These are phyloP conservation scores for Porites divaricata DNA, from an alignment of 92 coral and sea anemone species.

Conservation along the genomic window DNA sequence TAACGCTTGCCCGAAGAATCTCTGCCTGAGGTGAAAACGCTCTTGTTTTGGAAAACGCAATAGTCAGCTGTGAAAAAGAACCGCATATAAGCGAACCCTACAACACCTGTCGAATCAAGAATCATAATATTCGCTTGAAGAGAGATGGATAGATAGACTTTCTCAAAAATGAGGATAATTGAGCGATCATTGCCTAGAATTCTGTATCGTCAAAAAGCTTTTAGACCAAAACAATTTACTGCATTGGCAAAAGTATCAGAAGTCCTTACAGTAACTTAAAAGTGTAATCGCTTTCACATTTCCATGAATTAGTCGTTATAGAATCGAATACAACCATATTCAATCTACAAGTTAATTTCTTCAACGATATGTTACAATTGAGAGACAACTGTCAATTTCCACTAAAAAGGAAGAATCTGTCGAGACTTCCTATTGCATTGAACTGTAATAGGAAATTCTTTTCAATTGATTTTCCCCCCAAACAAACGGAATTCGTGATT, in stretches of 20 bases:
- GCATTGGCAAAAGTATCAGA: background rate
- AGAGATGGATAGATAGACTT: slow-evolving; percentile 42
- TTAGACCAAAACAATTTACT: background rate
- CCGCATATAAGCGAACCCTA: slow-evolving; percentile 30
- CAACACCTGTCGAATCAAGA: slow-evolving; percentile 41
- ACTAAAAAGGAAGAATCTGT: background rate
- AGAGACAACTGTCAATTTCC: background rate
- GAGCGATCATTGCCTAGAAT: background rate
- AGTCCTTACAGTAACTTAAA: background rate
- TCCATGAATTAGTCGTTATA: background rate
- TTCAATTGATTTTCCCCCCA: slow-evolving; percentile 27
- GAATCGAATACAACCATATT: slow-evolving; percentile 24
- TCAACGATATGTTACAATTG: background rate
- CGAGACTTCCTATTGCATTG: slow-evolving; percentile 10
- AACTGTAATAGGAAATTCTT: slow-evolving; percentile 28
- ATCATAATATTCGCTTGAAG: slow-evolving; percentile 38
- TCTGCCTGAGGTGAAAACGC: slow-evolving; percentile 12
- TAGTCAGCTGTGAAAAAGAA: slow-evolving; percentile 34
- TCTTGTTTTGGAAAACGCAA: slow-evolving; percentile 41
- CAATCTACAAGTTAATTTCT: background rate
- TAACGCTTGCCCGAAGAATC: background rate
- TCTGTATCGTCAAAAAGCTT: background rate
- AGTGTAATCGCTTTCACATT: slow-evolving; percentile 19
- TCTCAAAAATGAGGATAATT: background rate
- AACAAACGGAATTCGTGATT: slow-evolving; percentile 54